Evolutionary conservation across 30 jellyfish, hydroid and myxozoan genomes (phyloP).

Genomic region (Rhopilema esculentum): DNA sequence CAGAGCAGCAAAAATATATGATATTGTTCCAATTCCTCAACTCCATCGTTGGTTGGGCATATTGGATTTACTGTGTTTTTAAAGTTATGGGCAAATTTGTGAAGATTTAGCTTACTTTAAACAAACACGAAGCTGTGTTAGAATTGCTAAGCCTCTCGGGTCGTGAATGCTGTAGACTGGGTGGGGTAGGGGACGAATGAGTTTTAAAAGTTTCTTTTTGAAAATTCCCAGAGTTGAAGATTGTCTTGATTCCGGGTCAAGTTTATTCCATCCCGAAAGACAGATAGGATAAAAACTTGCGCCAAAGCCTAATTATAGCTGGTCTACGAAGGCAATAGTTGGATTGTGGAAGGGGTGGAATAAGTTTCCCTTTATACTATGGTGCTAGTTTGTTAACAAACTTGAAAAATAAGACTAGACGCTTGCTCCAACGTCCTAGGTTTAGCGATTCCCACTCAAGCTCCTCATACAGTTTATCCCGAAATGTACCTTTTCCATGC

Average conservation of each 20-base stretch:
- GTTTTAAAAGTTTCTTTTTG: slow-evolving; percentile 13
- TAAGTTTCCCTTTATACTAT: slow-evolving; percentile 12
- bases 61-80: too few relatives aligned
- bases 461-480: slow-evolving; percentile 39
- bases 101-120: too few relatives aligned
- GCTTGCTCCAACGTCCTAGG: slow-evolving; percentile 58
- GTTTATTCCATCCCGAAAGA: slow-evolving; percentile 20
- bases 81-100: too few relatives aligned
- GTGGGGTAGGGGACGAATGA: slow-evolving; percentile 37
- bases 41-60: too few relatives aligned
- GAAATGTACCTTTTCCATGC: slow-evolving; percentile 64
- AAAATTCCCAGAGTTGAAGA: slow-evolving; percentile 5
- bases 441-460: slow-evolving; percentile 61
- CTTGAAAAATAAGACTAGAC: slow-evolving; percentile 38
- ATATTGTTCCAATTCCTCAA: not conserved
- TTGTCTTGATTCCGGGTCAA: slow-evolving; percentile 23
- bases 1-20: too few relatives aligned
- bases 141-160: slow-evolving; percentile 39
- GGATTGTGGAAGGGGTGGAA: slow-evolving; percentile 44
- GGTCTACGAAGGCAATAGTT: slow-evolving; percentile 31
- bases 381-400: slow-evolving; percentile 35
- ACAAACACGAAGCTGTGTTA: slow-evolving; percentile 35
- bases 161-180: slow-evolving; percentile 33
- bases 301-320: slow-evolving; percentile 22
- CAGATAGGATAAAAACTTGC: slow-evolving; percentile 23